These are phyloP conservation scores for Struthio camelus DNA, from an alignment of 2,113 vertebrate species.

Conservation along the genomic window DNA sequence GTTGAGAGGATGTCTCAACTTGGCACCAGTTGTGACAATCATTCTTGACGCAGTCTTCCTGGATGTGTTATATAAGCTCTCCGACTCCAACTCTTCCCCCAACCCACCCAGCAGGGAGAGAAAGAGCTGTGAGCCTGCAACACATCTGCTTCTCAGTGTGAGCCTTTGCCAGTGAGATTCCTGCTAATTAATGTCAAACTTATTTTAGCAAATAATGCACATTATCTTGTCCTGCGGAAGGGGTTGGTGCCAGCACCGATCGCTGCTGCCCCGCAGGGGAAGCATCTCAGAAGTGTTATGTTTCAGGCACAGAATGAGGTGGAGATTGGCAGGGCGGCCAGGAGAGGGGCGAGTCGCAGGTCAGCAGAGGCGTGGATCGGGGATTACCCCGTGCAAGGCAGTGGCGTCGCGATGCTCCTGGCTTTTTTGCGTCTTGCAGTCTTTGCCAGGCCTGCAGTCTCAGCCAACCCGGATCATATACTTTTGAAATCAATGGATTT, in stretches of 20 bases:
- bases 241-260: slow-evolving; percentile 7
- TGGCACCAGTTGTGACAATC: not conserved
- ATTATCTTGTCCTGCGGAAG: slow-evolving; percentile 45
- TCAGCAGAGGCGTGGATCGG: not conserved
- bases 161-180: slow-evolving; percentile 31
- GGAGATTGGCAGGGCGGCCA: not conserved
- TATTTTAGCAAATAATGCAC: slow-evolving; percentile 64
- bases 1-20: not conserved
- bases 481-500: not conserved
- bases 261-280: rapidly evolving
- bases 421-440: not conserved
- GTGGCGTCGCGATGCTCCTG: rapidly evolving
- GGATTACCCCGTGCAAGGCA: not conserved
- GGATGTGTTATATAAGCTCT: not conserved
- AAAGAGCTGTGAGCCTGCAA: slow-evolving; percentile 51
- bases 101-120: slow-evolving; percentile 20
- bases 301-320: not conserved
- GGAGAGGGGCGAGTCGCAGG: not conserved
- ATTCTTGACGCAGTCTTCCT: slow-evolving; percentile 35
- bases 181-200: slow-evolving; percentile 74
- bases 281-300: not conserved
- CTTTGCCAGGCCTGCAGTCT: rapidly evolving
- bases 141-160: slow-evolving; percentile 61
- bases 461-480: no score
- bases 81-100: not conserved